phyloP scores from a whole-genome alignment of 2,113 vertebrate genomes.

The Mirounga angustirostris region DNA sequence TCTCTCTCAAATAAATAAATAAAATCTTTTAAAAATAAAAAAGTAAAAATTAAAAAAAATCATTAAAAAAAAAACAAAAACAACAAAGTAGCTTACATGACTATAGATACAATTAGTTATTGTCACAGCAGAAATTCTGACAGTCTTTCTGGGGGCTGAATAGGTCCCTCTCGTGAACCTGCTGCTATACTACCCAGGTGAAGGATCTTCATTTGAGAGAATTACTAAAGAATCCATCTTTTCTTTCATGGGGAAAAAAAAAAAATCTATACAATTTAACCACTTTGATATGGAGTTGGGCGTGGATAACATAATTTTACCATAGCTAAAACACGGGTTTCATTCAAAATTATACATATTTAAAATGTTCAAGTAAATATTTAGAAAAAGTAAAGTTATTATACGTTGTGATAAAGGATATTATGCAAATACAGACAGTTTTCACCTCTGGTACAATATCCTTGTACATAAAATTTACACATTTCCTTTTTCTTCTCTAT shows the following conservation, averaged over 20 bases:
- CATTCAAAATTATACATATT: not conserved
- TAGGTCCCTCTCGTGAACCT: not conserved
- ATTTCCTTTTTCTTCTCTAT: constrained; percentile 81
- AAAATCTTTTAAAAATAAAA: too few species aligned
- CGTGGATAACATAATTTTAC: not conserved
- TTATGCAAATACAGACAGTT: constrained; percentile 78
- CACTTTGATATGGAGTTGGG: not conserved
- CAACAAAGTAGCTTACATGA: not conserved
- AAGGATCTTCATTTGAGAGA: not conserved
- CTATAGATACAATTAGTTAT: not conserved
- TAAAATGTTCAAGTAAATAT: constrained; percentile 14
- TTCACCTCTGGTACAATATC: constrained; percentile 80
- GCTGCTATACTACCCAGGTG: not conserved
- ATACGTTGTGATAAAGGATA: constrained; percentile 75
- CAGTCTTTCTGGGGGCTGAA: not conserved
- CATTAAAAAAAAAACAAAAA: not conserved
- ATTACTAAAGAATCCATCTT: not conserved
- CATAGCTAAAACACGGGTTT: not conserved
- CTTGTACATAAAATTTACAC: constrained; percentile 83
- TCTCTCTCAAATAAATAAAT: too few species aligned
- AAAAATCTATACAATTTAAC: not conserved
- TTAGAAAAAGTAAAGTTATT: not conserved
- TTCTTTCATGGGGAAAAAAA: not conserved
- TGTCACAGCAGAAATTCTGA: constrained; percentile 31
- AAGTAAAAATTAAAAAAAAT: not conserved